Evolutionary conservation across 2,113 vertebrate genomes (phyloP), one percentile per base, ranked within the genome.

Genomic region (Acanthochromis polyacanthus): DNA sequence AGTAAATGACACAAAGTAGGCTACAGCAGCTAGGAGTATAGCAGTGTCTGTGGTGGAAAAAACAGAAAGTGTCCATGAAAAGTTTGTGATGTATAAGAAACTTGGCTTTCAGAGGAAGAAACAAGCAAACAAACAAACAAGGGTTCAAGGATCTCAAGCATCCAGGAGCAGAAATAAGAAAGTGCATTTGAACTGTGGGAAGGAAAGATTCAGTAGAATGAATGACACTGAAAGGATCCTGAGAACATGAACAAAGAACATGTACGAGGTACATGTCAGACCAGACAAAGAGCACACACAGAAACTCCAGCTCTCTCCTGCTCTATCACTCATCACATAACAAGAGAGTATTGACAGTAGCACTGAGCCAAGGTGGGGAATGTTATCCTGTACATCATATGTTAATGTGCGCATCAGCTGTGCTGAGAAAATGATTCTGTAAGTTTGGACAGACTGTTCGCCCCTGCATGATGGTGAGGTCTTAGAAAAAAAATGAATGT

Each of bases 361-460:
- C 1, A 10, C 32, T 57, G 28, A 23, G 48, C 22, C 1, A 38
- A 30, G 53, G 12, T 51, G 64, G 45, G 50, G 16, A 50, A 46
- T 25, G 10, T 40, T n/a, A 20, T 40, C 20, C 38, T 17, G 65
- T 23, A 14, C 16, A 38, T 11, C 52, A 65, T n/a, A 60, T 51
- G 48, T 68, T 71, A 45, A 73, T 20, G 36, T 50, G 17, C 51
- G 30, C 74, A 78, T 78, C 25, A 57, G 57, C 43, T 51, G 48
- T 62, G 23, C 53, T 55, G 43, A 58, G 79, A 58, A 50, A 48
- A 53, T 64, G 40, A 68, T 48, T 48, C 45, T 60, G 16, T 22
- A 30, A 66, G 25, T n/a, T 51, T 43, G 50, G 69, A 43, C 53
- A 60, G 62, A 68, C 45, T 22, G 61, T 58, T 32, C 48, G 76